Percentiles rank a stretch among this genome's conserved stretches.
phyloP scores from a whole-genome alignment of 2,113 vertebrate species.

The Pavo muticus region DNA sequence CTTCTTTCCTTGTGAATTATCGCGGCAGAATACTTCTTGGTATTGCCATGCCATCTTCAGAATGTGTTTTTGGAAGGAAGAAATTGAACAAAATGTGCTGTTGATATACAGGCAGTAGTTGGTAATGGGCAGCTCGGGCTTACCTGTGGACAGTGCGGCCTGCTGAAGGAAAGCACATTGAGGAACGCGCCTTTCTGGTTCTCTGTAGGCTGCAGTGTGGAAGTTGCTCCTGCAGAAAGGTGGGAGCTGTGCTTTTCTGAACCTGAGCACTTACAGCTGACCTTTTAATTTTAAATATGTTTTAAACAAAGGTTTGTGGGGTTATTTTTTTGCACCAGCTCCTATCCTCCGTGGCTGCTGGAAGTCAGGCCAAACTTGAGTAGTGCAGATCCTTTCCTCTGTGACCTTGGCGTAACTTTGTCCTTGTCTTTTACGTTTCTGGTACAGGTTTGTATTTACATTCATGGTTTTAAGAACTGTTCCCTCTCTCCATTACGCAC shows the following conservation, averaged over 20 bases:
- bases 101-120: not conserved
- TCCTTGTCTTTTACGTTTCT: constrained; percentile 52
- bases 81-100: not conserved
- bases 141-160: not conserved
- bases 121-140: not conserved
- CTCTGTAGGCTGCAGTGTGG: not conserved
- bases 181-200: not conserved
- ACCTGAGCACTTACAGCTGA: not conserved
- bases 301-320: not conserved
- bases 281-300: not conserved
- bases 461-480: constrained; percentile 73
- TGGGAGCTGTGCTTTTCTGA: not conserved
- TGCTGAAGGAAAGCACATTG: not conserved
- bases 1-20: not conserved
- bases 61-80: fast-evolving
- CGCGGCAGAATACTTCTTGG: not conserved
- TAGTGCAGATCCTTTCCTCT: not conserved
- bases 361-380: not conserved
- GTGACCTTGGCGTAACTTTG: constrained; percentile 83
- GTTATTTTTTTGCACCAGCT: not conserved
- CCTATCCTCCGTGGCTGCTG: not conserved
- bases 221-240: not conserved
- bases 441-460: constrained; percentile 79
- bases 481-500: constrained; percentile 78
- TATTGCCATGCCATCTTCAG: not conserved